Conservation (phyloP, 2,797 vertebrate genomes). For the Menidia menidia region DNA sequence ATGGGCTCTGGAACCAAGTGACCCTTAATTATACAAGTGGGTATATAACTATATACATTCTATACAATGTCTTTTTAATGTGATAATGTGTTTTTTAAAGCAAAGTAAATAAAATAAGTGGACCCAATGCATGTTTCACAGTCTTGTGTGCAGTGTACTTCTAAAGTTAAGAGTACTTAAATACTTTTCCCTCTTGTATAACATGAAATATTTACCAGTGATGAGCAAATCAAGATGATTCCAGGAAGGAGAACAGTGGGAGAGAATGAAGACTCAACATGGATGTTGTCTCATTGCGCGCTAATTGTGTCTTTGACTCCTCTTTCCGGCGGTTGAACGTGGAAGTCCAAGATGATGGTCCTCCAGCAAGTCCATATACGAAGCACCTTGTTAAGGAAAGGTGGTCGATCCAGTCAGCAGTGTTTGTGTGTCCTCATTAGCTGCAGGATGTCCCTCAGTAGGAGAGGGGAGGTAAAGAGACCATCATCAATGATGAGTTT, state of each 20-base stretch:
- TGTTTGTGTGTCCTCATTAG: slow-evolving; percentile 85
- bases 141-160: no score
- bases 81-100: no score
- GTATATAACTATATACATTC: no score
- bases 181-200: background rate
- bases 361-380: slow-evolving; percentile 73
- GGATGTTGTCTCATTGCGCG: slow-evolving; percentile 42
- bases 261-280: slow-evolving; percentile 30
- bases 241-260: slow-evolving; percentile 50
- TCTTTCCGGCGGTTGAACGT: slow-evolving; percentile 58
- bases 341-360: slow-evolving; percentile 66
- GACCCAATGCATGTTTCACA: no score
- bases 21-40: no score
- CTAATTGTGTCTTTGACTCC: slow-evolving; percentile 75
- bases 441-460: slow-evolving; percentile 83
- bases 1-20: no score
- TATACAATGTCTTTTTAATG: no score
- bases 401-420: slow-evolving; percentile 75
- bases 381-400: slow-evolving; percentile 79
- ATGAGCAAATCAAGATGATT: slow-evolving; percentile 2
- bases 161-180: background rate
- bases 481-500: slow-evolving; percentile 81
- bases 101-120: no score
- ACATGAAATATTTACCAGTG: background rate
- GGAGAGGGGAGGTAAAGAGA: slow-evolving; percentile 78